These are phyloP conservation scores for Cyprinodon variegatus DNA, from an alignment of 2,113 vertebrate genomes.

Conservation along the genomic window DNA sequence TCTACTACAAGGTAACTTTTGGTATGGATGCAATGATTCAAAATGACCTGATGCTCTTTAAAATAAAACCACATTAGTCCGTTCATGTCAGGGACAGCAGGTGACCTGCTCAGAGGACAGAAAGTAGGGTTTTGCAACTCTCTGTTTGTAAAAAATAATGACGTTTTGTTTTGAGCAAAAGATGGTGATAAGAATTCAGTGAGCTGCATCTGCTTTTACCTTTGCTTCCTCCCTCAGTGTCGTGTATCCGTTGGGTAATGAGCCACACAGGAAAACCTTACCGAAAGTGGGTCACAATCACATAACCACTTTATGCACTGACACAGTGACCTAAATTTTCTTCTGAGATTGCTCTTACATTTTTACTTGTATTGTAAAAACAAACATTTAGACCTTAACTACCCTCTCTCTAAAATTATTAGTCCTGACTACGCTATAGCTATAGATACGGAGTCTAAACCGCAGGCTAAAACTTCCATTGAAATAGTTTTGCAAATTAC, in stretches of 20 bases:
- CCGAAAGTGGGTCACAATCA: conserved; percentile 64
- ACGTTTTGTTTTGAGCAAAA: not conserved
- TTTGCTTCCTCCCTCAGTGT: not conserved
- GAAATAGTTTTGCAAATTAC: not conserved
- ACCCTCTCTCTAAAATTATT: not conserved
- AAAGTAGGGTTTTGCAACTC: not conserved
- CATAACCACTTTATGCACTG: conserved; percentile 51
- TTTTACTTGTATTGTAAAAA: conserved; percentile 6
- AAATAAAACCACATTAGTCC: not conserved
- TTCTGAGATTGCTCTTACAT: not conserved
- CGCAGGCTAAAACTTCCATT: not conserved
- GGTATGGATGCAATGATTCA: not conserved
- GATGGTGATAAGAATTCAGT: no score
- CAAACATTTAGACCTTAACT: not conserved
- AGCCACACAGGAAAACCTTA: conserved; percentile 5
- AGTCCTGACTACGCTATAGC: not conserved
- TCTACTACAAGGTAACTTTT: no score
- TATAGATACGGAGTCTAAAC: not conserved
- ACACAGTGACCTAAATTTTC: conserved; percentile 67
- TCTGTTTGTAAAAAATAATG: not conserved
- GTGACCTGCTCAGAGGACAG: not conserved
- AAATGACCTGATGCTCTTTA: not conserved
- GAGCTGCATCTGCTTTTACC: not conserved
- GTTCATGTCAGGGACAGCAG: not conserved
- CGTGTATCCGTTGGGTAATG: not conserved